Conservation (phyloP, 1,140 invertebrate species). For the Zaprionus capensis region DNA sequence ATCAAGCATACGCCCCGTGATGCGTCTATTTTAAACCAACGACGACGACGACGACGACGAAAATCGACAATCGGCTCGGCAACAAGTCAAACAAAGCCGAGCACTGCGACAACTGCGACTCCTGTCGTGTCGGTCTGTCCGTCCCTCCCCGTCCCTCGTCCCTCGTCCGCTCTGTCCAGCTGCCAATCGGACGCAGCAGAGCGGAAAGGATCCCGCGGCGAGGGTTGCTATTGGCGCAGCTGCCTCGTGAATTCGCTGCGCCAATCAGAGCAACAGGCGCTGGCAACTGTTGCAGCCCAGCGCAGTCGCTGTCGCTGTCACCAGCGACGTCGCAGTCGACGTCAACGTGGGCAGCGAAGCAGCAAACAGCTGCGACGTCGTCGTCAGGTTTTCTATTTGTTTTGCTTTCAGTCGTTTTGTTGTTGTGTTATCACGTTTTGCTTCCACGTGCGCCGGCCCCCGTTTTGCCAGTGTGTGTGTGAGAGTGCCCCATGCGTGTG, state of each 20-base stretch:
- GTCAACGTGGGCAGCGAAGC: constrained; percentile 15
- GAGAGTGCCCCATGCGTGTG: constrained; percentile 12
- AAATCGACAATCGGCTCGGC: constrained; percentile 28
- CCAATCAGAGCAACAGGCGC: constrained; percentile 70
- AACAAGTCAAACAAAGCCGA: constrained; percentile 56
- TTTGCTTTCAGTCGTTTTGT: constrained; percentile 76
- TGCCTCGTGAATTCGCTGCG: background rate
- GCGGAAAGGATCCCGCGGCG: constrained; percentile 51
- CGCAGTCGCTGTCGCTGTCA: constrained; percentile 13
- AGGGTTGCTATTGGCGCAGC: constrained; percentile 52
- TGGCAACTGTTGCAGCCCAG: constrained; percentile 31
- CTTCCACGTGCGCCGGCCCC: constrained; percentile 76
- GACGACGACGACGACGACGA: constrained; percentile 5
- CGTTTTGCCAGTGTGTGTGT: constrained; percentile 33
- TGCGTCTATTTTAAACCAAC: constrained; percentile 44
- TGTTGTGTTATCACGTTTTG: constrained; percentile 81
- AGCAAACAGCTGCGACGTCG: constrained; percentile 40
- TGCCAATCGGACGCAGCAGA: constrained; percentile 53
- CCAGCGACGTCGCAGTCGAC: constrained; percentile 9
- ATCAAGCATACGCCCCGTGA: constrained; percentile 68
- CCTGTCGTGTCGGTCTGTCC: constrained; percentile 4
- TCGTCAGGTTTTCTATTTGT: constrained; percentile 81
- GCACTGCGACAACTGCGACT: background rate
- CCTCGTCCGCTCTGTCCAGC: constrained; percentile 1
- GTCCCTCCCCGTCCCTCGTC: too few species aligned